Evolutionary conservation across 2,797 vertebrate genomes (phyloP).

Genomic region (Enoplosus armatus): DNA sequence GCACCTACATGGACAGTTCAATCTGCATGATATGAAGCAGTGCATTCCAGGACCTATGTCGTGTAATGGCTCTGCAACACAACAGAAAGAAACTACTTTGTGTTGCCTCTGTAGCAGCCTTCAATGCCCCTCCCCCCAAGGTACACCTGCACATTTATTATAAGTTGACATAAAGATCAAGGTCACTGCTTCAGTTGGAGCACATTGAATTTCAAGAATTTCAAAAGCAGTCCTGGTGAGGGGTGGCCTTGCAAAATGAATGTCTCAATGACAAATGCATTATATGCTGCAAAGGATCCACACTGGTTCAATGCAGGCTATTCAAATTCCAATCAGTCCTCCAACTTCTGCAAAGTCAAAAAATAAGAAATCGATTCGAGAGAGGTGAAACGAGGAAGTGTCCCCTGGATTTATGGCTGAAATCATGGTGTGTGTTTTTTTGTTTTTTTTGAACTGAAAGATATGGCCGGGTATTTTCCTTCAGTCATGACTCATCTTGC

Average conservation of each 20-base stretch:
- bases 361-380: constrained; percentile 57
- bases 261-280: constrained; percentile 59
- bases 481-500: constrained; percentile 51
- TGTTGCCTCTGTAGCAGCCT: constrained; percentile 28
- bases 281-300: constrained; percentile 40
- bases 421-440: neutral
- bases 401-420: constrained; percentile 50
- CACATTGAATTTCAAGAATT: constrained; percentile 36
- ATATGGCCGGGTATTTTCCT: constrained; percentile 43
- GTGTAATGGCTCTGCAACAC: neutral
- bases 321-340: constrained; percentile 62
- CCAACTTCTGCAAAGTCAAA: constrained; percentile 60
- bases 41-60: neutral
- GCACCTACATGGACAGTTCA: constrained; percentile 1
- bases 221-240: constrained; percentile 26
- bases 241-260: constrained; percentile 40
- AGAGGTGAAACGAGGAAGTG: constrained; percentile 55
- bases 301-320: constrained; percentile 40
- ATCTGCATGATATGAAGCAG: constrained; percentile 14
- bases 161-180: constrained; percentile 56
- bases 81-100: constrained; percentile 30
- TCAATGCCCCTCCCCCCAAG: neutral
- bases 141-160: constrained; percentile 34
- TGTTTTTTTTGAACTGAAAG: constrained; percentile 29
- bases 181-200: constrained; percentile 31